Base-by-base conservation (phyloP, 2,113 vertebrate species). In the Falco punctatus region DNA sequence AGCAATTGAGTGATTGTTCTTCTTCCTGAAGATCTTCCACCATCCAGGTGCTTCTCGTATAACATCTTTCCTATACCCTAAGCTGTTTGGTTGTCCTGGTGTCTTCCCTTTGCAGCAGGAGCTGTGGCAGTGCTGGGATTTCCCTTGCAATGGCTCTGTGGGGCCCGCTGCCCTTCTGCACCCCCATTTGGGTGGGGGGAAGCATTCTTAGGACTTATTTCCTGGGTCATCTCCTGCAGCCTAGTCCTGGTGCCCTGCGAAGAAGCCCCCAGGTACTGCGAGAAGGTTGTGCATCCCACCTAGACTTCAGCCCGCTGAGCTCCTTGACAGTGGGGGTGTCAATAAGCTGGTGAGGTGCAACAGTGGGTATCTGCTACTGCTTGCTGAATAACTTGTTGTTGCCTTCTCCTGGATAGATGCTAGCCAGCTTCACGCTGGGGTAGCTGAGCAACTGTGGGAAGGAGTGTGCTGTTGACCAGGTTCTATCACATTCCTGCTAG, bases 211-310 rank as follows among this genome's bases (percentile, higher is more conserved):
- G 66, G 46, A 13, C 44, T 23, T 3, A 5, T 27, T 52, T 51
- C 3, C 10, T 10, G 1, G 1, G 4, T 5, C 8, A 38, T 4
- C 11, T 77, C 5, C 48, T 51, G 26, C 2, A 35, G 14, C 20
- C 12, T 32, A 10, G 28, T 23, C 15, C 55, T 48, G 35, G 8
- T 9, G n/a, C 13, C 17, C 24, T 9, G 1, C 0, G 0, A 17
- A 38, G 55, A 15, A 42, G 21, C 27, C 74, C 10, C 23, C 3
- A 17, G 72, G 28, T 5, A 38, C n/a, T 24, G 16, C 4, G 81
- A 24, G 55, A 18, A 44, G 32, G 57, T 52, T 58, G 44, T 57
- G 8, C 15, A 11, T 58, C 30, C 38, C 10, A 20, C 10, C 18
- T 33, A 24, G 28, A 3, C 64, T 32, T n/a, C 15, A 12, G 15